These are phyloP conservation scores for Drosophila ercepeae DNA, from an alignment of 1,140 invertebrate genomes.

Conservation along the genomic window DNA sequence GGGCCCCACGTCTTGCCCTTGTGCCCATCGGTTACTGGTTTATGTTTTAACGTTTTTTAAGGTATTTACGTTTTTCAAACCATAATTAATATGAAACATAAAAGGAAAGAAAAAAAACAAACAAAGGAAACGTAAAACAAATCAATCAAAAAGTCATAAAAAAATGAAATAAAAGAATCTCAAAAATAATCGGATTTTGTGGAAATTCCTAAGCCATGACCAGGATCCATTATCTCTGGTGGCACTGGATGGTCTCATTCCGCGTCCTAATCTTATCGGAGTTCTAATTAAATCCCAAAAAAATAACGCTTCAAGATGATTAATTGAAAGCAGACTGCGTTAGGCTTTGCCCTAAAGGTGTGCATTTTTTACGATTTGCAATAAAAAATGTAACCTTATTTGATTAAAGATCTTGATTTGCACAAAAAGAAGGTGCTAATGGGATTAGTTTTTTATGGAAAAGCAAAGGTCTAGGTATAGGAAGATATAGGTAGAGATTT, in stretches of 20 bases:
- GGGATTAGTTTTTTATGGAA: too few species aligned
- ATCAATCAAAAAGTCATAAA: background rate
- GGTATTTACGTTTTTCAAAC: background rate
- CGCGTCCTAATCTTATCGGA: conserved; percentile 24
- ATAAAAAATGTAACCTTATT: background rate
- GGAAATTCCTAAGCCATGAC: background rate
- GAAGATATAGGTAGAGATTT: too few species aligned
- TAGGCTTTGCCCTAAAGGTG: too few species aligned
- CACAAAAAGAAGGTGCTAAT: too few species aligned
- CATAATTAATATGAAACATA: conserved; percentile 17
- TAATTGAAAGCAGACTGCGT: conserved; percentile 3
- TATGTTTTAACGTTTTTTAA: background rate
- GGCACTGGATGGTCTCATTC: background rate
- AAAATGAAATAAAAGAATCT: background rate
- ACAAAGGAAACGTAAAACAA: background rate
- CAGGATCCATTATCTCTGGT: background rate
- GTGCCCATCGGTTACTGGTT: conserved; percentile 92
- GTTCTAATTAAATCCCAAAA: background rate
- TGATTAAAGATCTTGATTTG: too few species aligned
- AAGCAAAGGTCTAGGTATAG: too few species aligned
- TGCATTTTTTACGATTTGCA: too few species aligned
- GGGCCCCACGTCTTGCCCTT: conserved; percentile 99
- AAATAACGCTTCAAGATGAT: background rate
- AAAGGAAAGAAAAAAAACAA: conserved; percentile 7
- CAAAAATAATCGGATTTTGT: background rate